These are phyloP conservation scores for Sebastolobus altivelis DNA, from an alignment of 2,797 vertebrate species.

Conservation along the genomic window DNA sequence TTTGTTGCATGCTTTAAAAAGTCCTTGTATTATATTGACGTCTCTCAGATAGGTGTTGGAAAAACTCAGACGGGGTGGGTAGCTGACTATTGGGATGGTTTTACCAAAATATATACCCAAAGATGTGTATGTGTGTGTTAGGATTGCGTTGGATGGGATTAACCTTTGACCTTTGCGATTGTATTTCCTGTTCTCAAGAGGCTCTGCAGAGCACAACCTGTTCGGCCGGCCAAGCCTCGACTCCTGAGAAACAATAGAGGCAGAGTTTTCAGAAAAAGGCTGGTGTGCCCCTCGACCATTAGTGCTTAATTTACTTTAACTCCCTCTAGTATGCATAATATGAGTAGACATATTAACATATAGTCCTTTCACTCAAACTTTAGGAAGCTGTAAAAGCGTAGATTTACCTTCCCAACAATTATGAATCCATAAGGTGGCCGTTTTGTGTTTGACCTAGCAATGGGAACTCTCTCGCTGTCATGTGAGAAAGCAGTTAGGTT, in stretches of 20 bases:
- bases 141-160: slow-evolving; percentile 84
- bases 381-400: slow-evolving; percentile 25
- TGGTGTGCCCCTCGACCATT: slow-evolving; percentile 17
- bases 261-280: slow-evolving; percentile 41
- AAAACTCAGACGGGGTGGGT: slow-evolving; percentile 71
- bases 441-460: slow-evolving; percentile 39
- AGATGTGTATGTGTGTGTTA: slow-evolving; percentile 84
- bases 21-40: slow-evolving; percentile 75
- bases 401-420: slow-evolving; percentile 1
- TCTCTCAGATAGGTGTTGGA: slow-evolving; percentile 79
- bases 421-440: slow-evolving; percentile 24
- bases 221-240: slow-evolving; percentile 85
- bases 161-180: slow-evolving; percentile 90
- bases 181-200: slow-evolving; percentile 85
- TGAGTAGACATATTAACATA: slow-evolving; percentile 26
- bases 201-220: slow-evolving; percentile 81
- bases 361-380: slow-evolving; percentile 26
- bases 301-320: slow-evolving; percentile 39
- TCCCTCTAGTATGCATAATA: slow-evolving; percentile 31
- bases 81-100: slow-evolving; percentile 74
- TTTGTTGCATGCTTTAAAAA: slow-evolving; percentile 85
- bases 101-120: slow-evolving; percentile 79
- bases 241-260: slow-evolving; percentile 57
- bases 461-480: slow-evolving; percentile 19
- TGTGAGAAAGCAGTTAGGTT: slow-evolving; percentile 36